Percentiles rank a stretch among this genome's conserved stretches.
phyloP scores from a whole-genome alignment of 1,140 invertebrate species.

The silkworm (Bombyx mori) region ASM3026992v2 NC_085112.1:14846001-14846500 shows the following conservation, averaged over 20 bases:
- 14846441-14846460: neutral
- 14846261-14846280: neutral
- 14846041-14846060: no score
- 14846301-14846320: neutral
- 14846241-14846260: neutral
- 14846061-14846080: no score
- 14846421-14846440: no score
- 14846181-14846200: slow-evolving; percentile 86
- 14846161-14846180: slow-evolving; percentile 85
- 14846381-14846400: neutral
- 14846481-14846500: neutral
- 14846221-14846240: slow-evolving; percentile 89
- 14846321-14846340: neutral
- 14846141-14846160: slow-evolving; percentile 85
- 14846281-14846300: no score
- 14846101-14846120: slow-evolving; percentile 71
- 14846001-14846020: no score
- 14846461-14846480: neutral
- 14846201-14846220: slow-evolving; percentile 87
- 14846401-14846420: neutral
- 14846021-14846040: no score
- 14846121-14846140: slow-evolving; percentile 77
- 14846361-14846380: no score
- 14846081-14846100: slow-evolving; percentile 80
- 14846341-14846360: no score